Conservation (phyloP, 2,888 invertebrate species). For the Tetramorium bicarinatum region DNA sequence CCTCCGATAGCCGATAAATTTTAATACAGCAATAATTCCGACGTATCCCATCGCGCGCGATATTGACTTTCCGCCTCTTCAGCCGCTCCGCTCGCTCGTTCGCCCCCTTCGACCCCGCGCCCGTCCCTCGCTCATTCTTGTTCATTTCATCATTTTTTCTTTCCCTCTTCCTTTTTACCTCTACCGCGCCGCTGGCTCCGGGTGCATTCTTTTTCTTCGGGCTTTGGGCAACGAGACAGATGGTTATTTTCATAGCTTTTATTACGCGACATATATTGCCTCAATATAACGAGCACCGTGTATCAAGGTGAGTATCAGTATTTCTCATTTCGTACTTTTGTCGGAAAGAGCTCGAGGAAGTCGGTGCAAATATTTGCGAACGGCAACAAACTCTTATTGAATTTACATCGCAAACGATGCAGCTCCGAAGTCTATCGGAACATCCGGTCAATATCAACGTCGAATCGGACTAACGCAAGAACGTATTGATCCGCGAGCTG, state of each 20-base stretch:
- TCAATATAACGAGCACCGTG: neutral
- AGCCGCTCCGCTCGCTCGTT: constrained; percentile 16
- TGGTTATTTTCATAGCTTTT: constrained; percentile 13
- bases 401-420: constrained; percentile 67
- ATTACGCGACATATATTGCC: neutral
- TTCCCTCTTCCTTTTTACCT: neutral
- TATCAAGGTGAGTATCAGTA: neutral
- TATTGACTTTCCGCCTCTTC: constrained; percentile 59
- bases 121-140: constrained; percentile 12
- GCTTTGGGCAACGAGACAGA: constrained; percentile 24
- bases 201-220: neutral
- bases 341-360: constrained; percentile 29
- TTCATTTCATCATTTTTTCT: constrained; percentile 27
- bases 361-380: constrained; percentile 65
- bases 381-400: constrained; percentile 58
- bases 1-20: constrained; percentile 47
- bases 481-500: constrained; percentile 60
- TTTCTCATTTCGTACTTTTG: neutral
- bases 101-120: neutral
- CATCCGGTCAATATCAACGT: constrained; percentile 75
- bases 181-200: constrained; percentile 19
- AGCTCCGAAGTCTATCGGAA: constrained; percentile 32
- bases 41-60: constrained; percentile 46
- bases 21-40: constrained; percentile 50
- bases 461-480: constrained; percentile 56